Conservation (phyloP, 2,797 vertebrate species). For the Micrastur ruficollis region DNA sequence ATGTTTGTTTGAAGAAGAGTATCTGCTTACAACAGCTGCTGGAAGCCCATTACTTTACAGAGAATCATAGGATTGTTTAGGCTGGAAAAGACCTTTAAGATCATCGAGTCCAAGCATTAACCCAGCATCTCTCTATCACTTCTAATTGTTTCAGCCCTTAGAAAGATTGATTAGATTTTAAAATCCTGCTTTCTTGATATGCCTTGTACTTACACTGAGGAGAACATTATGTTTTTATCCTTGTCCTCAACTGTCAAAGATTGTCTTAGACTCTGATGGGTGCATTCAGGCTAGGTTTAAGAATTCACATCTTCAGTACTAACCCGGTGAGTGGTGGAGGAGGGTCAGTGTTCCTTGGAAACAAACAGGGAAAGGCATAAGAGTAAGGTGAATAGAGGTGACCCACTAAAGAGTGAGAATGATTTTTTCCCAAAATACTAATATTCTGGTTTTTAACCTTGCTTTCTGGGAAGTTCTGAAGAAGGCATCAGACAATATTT, state of each 20-base stretch:
- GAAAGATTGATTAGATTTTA: not conserved
- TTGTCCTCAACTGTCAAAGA: not conserved
- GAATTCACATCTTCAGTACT: not conserved
- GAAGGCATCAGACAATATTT: not conserved
- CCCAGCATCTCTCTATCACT: not conserved
- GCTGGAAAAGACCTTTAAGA: no score
- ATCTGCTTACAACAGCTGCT: not conserved
- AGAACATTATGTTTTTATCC: not conserved
- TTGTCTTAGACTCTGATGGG: not conserved
- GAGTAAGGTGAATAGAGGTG: not conserved
- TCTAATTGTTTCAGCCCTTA: not conserved
- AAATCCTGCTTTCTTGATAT: not conserved
- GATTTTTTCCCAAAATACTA: not conserved
- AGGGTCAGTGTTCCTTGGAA: not conserved
- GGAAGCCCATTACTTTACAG: not conserved
- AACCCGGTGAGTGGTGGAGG: not conserved
- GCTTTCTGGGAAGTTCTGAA: not conserved
- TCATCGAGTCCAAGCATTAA: no score
- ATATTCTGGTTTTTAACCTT: not conserved
- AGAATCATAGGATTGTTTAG: no score
- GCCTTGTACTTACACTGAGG: not conserved
- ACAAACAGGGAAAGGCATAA: not conserved
- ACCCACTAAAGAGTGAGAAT: not conserved
- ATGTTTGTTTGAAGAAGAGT: not conserved
- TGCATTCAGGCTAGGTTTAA: not conserved